Conservation (phyloP, 1,140 invertebrate genomes). For the Pogonomyrmex barbatus region DNA sequence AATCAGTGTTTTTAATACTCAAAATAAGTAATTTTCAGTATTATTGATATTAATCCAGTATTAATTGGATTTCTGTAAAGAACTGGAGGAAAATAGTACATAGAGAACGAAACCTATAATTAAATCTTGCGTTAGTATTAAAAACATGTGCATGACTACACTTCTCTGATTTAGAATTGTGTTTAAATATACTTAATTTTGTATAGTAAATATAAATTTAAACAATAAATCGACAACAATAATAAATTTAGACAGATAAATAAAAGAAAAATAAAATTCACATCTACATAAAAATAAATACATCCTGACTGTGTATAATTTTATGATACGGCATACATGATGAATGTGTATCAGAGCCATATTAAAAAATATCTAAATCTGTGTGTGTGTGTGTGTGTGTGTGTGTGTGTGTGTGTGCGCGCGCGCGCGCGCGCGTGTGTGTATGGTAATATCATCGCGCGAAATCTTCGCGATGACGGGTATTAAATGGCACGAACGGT, state of each 20-base stretch:
- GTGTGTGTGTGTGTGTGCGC: neutral
- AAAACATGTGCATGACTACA: neutral
- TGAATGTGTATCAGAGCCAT: conserved; percentile 41
- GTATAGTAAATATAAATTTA: neutral
- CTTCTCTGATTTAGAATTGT: neutral
- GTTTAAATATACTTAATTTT: neutral
- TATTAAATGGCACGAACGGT: neutral
- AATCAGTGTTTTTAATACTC: no score
- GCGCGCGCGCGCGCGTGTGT: neutral
- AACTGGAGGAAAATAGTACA: no score
- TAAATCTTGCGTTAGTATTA: neutral
- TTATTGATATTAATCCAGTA: no score
- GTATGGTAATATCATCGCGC: conserved; percentile 32
- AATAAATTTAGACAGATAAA: neutral
- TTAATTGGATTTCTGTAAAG: no score
- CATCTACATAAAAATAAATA: neutral
- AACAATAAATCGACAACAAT: conserved; percentile 3
- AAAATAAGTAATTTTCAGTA: no score
- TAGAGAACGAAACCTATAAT: no score
- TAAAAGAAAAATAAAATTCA: conserved; percentile 18
- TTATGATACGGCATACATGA: conserved; percentile 15
- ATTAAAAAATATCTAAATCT: conserved; percentile 70
- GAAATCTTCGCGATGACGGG: neutral
- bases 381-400: conserved; percentile 1
- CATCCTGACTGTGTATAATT: neutral